A percentile compares a stretch with the other conserved stretches of the same genome.
These are phyloP conservation scores for Bothrops alternatus DNA, from an alignment of 2,797 vertebrate genomes.

Conservation along the genomic window DNA sequence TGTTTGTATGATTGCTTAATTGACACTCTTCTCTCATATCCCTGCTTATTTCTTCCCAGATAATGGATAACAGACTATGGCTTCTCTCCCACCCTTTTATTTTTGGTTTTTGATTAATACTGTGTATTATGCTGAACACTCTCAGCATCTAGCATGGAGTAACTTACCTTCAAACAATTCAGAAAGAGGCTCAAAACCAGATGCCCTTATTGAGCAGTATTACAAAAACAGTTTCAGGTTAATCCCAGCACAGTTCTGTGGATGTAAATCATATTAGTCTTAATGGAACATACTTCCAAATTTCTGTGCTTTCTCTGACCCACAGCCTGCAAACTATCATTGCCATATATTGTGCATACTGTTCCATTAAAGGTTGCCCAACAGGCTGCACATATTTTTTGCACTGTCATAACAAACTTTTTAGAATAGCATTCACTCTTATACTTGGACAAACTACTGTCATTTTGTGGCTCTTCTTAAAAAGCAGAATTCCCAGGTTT, in stretches of 20 bases:
- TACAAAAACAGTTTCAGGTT: neutral
- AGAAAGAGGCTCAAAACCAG: neutral
- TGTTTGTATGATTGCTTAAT: neutral
- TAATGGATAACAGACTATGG: neutral
- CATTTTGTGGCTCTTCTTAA: neutral
- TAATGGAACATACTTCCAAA: neutral
- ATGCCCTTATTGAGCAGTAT: neutral
- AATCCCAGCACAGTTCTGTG: neutral
- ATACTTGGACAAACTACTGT: neutral
- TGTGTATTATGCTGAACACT: neutral
- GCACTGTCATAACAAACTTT: neutral
- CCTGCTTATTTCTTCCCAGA: neutral
- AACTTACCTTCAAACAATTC: neutral
- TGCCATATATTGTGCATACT: neutral
- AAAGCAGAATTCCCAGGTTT: neutral
- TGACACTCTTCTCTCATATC: neutral
- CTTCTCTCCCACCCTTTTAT: neutral
- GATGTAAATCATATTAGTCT: neutral
- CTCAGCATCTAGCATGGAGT: neutral
- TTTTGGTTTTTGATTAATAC: neutral
- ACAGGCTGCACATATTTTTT: neutral
- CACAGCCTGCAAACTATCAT: neutral
- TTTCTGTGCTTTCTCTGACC: conserved; percentile 14
- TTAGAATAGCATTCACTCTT: neutral
- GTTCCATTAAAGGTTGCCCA: neutral